Conservation (phyloP, 2,797 vertebrate genomes). For the Clarias laeviceps region DNA sequence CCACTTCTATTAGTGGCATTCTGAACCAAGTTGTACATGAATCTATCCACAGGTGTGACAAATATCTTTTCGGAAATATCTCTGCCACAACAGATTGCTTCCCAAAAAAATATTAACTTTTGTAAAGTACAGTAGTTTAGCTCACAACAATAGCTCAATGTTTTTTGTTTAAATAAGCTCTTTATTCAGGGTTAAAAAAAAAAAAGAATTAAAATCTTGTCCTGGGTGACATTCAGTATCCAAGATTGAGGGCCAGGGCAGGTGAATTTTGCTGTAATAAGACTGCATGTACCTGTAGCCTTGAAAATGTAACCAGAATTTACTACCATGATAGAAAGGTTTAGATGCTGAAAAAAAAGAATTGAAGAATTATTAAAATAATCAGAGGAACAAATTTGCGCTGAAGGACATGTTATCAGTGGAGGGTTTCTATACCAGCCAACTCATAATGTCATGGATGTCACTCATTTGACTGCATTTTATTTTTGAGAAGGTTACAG, state of each 20-base stretch:
- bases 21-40: conserved; percentile 37
- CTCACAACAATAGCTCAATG: not conserved
- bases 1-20: conserved; percentile 48
- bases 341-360: conserved; percentile 35
- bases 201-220: not conserved
- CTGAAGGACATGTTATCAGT: conserved; percentile 70
- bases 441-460: conserved; percentile 68
- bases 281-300: conserved; percentile 3
- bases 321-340: not conserved
- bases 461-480: conserved; percentile 58
- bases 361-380: conserved; percentile 35
- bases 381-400: conserved; percentile 38
- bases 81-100: not conserved
- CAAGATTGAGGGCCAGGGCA: conserved; percentile 8
- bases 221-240: conserved; percentile 14
- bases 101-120: not conserved
- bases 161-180: conserved; percentile 22
- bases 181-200: conserved; percentile 19
- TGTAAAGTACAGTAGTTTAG: not conserved
- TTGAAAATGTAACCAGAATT: too few species aligned
- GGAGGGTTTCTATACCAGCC: conserved; percentile 68
- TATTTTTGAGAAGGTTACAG: not conserved
- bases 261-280: conserved; percentile 26
- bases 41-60: conserved; percentile 25
- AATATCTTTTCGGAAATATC: conserved; percentile 13